Evolutionary conservation across 2,797 vertebrate species (phyloP), one percentile per base, ranked within the genome.

Genomic region (Premnoplex brunnescens): DNA sequence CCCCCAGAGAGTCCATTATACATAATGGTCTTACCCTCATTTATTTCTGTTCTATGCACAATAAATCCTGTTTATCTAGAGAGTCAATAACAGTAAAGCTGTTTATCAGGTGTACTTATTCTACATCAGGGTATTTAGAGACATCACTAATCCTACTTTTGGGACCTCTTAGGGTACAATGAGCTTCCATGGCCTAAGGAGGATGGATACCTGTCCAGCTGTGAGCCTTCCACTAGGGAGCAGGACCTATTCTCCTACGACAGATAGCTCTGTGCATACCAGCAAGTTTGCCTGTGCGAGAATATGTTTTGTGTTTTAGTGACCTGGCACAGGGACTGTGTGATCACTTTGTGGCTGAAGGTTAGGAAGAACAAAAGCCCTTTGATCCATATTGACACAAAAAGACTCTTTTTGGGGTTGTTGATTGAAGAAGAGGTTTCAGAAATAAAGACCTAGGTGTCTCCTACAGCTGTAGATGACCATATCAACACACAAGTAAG

Each of bases 61-160:
- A 84, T 78, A 94, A 95, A 91, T 87, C 89, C 68, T 90, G 49
- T 56, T 22, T 3, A 54, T 60, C 72, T 66, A 91, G 34, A 82
- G 32, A 86, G 67, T 39, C 88, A 73, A 64, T 69, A 81, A 80
- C 88, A 93, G 56, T 60, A 88, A 90, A 95, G 88, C 83, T 91
- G 49, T 87, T 85, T 89, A 94, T 93, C 69, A 95, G 75, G 85
- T 91, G 74, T 69, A 76, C 23, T 88, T 91, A 69, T 12, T 94
- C 85, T 73, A 79, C 76, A 85, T 51, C 85, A 80, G 80, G 54
- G 60, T 59, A 88, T 88, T 72, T 86, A 83, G 73, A 88, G 80
- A 77, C 46, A 78, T 48, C 63, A 56, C 24, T 93, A 84, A 79
- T 91, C 67, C 94, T 77, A 6, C 59, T 91, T 37, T 82, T 49